Base-by-base conservation (phyloP, 2,113 vertebrate species). In the Tachycineta bicolor region DNA sequence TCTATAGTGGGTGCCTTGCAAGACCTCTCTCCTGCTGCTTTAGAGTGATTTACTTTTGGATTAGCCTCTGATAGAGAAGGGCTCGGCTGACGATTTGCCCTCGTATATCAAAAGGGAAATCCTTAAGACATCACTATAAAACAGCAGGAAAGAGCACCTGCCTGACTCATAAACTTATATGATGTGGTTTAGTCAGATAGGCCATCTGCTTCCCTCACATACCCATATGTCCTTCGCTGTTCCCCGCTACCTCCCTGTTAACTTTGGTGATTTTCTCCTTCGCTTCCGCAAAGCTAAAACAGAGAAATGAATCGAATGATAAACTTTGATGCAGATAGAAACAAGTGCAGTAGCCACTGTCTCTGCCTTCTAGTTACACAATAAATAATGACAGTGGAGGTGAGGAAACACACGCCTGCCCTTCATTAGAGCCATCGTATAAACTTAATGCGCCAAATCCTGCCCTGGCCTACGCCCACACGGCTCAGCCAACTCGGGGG, bases 81-180 rank as follows among this genome's bases (percentile, higher is more conserved):
- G 86, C 85, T 94, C 81, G 9, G 95, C 90, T 81, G 21, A 93
- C 24, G 41, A 93, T 96, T 92, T 95, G 94, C 95, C 95, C 95
- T 97, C 96, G 4, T 98, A 98, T 97, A 98, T 98, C 98, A 98
- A 91, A 96, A 96, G 93, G 98, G 97, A 97, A 97, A 97, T 97
- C 96, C 97, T 94, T 97, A 97, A 97, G 97, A 97, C 97, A 96
- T 96, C 95, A 95, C 97, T 90, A 96, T 97, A 98, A 98, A 98
- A 68, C 98, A 97, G 97, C 96, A 37, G 98, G 97, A 95, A 96
- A 96, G 95, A 95, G 96, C 97, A 98, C 98, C 98, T 97, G 97
- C 97, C 88, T 84, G 89, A 55, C 92, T 97, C 97, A 63, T 98
- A 97, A 98, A 97, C 96, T 95, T 95, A 75, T 93, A 96, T 73